Evolutionary conservation across 2,888 invertebrate species (phyloP).

Genomic region (Diaphora mendica): DNA sequence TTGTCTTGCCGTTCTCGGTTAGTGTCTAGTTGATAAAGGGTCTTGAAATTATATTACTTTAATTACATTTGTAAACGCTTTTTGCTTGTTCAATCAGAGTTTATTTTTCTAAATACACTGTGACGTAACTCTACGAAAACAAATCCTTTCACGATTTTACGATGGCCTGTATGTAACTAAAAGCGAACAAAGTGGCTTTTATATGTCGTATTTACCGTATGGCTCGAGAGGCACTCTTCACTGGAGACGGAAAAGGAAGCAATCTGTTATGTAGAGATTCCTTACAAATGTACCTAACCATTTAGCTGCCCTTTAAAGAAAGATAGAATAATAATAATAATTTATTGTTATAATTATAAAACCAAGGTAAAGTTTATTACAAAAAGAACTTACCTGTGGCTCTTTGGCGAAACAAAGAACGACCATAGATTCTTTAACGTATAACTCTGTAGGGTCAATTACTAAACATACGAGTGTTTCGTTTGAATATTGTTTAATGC

Average conservation of each 20-base stretch:
- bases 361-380: background rate
- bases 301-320: no score
- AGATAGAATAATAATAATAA: no score
- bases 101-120: background rate
- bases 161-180: background rate
- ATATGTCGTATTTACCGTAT: no score
- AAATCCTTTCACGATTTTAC: background rate
- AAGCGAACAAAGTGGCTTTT: no score
- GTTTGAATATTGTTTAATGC: background rate
- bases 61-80: background rate
- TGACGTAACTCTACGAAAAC: background rate
- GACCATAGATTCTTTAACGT: background rate
- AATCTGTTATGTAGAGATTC: no score
- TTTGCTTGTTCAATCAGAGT: background rate
- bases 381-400: background rate
- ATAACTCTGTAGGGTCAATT: background rate
- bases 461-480: background rate
- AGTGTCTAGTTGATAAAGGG: constrained; percentile 14
- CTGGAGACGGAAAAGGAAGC: no score
- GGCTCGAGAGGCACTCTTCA: no score
- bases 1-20: constrained; percentile 25
- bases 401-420: background rate
- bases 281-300: no score
- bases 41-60: constrained; percentile 13
- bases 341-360: background rate